Evolutionary conservation across 1,140 invertebrate species (phyloP).

Genomic region (Eurosta solidaginis): DNA sequence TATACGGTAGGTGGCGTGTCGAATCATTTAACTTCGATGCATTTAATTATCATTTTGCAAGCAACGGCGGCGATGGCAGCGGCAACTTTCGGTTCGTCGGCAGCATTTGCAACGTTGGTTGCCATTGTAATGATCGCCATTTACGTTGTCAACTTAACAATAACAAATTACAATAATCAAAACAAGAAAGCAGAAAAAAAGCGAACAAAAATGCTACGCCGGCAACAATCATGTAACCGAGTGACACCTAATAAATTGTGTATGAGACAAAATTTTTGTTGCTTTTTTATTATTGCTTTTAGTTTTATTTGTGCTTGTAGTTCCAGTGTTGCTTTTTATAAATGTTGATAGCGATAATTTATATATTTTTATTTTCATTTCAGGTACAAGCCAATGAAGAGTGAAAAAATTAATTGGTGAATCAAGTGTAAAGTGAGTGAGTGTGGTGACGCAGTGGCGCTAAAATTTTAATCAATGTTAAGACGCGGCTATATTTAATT

Average conservation of each 20-base stretch:
- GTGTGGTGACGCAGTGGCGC: not conserved
- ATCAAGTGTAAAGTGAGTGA: not conserved
- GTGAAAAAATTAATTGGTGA: no score
- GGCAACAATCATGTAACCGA: slow-evolving; percentile 15
- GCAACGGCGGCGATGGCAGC: not conserved
- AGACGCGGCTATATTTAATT: not conserved
- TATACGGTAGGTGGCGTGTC: not conserved
- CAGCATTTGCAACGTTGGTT: not conserved
- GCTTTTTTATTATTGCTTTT: slow-evolving; percentile 10
- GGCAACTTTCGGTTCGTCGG: not conserved
- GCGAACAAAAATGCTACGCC: not conserved
- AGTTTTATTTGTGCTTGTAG: no score
- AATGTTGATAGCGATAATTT: no score
- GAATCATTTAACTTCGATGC: slow-evolving; percentile 22
- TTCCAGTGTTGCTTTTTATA: no score
- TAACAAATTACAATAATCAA: not conserved
- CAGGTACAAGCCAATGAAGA: no score
- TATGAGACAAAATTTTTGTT: not conserved
- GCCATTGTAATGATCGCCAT: not conserved
- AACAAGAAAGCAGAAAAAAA: not conserved
- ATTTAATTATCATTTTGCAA: slow-evolving; percentile 3
- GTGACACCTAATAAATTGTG: not conserved
- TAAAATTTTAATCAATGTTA: not conserved
- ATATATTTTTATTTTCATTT: no score
- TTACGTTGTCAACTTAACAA: slow-evolving; percentile 2